A percentile compares a stretch with the other conserved stretches of the same genome.
Conservation (phyloP, 2,797 vertebrate genomes). For the Danio aesculapii region DNA sequence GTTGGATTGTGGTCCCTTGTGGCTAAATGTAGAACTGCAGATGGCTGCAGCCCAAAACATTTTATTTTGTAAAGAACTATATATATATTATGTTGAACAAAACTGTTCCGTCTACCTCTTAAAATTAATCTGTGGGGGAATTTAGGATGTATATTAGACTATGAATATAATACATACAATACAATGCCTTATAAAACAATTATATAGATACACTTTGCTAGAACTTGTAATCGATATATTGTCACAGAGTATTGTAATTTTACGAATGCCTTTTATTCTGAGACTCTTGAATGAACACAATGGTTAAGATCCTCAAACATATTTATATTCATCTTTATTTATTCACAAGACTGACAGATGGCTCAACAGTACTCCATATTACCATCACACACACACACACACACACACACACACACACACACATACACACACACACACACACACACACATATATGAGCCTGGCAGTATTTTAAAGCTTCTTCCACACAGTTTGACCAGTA, state of each 20-base stretch:
- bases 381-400: slow-evolving; percentile 9
- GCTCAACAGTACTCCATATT: slow-evolving; percentile 31
- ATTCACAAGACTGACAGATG: slow-evolving; percentile 38
- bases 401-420: too few relatives aligned
- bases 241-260: slow-evolving; percentile 36
- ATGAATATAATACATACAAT: slow-evolving; percentile 74
- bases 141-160: slow-evolving; percentile 65
- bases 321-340: slow-evolving; percentile 41
- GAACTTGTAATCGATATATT: slow-evolving; percentile 59
- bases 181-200: slow-evolving; percentile 78
- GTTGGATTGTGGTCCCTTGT: slow-evolving; percentile 48
- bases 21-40: slow-evolving; percentile 52
- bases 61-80: not conserved
- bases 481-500: slow-evolving; percentile 47
- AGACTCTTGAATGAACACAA: slow-evolving; percentile 34
- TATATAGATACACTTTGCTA: slow-evolving; percentile 45
- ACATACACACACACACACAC: too few relatives aligned
- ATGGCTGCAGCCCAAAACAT: slow-evolving; percentile 18
- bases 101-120: slow-evolving; percentile 80
- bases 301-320: slow-evolving; percentile 14
- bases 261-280: slow-evolving; percentile 32
- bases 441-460: slow-evolving; percentile 13
- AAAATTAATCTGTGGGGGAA: slow-evolving; percentile 67
- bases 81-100: slow-evolving; percentile 58
- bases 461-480: slow-evolving; percentile 46